A percentile compares a stretch with the other conserved stretches of the same genome.
Conservation (phyloP, 2,888 invertebrate species). For the Agrotis puta region DNA sequence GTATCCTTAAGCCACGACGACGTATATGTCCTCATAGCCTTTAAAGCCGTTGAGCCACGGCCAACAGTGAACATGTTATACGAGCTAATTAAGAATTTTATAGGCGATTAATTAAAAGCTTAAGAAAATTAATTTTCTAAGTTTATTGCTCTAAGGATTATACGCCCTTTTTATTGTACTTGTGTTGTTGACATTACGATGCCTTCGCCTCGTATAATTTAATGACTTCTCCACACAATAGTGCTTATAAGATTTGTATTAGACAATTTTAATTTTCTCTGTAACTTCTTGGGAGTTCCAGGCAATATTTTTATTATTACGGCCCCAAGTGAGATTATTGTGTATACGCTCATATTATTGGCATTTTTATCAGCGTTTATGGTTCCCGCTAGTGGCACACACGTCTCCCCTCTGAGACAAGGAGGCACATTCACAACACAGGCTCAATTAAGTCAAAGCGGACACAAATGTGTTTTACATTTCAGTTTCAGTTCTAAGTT, state of each 20-base stretch:
- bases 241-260: no score
- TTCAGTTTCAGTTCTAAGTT: no score
- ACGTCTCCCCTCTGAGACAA: no score
- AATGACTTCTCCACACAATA: background rate
- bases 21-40: background rate
- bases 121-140: slow-evolving; percentile 24
- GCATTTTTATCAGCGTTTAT: no score
- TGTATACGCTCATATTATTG: no score
- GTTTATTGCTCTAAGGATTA: slow-evolving; percentile 7
- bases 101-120: slow-evolving; percentile 24
- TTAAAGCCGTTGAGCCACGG: slow-evolving; percentile 1
- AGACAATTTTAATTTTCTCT: background rate
- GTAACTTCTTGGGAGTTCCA: background rate
- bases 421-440: no score
- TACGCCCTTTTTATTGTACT: background rate
- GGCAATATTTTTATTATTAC: no score
- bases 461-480: no score
- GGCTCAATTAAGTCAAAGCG: no score
- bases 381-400: no score
- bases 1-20: background rate
- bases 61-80: slow-evolving; percentile 26
- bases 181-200: background rate
- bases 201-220: background rate
- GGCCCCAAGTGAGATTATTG: background rate
- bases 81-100: slow-evolving; percentile 49